Base-by-base conservation (phyloP, 2,113 vertebrate species). In the Penelope pileata region DNA sequence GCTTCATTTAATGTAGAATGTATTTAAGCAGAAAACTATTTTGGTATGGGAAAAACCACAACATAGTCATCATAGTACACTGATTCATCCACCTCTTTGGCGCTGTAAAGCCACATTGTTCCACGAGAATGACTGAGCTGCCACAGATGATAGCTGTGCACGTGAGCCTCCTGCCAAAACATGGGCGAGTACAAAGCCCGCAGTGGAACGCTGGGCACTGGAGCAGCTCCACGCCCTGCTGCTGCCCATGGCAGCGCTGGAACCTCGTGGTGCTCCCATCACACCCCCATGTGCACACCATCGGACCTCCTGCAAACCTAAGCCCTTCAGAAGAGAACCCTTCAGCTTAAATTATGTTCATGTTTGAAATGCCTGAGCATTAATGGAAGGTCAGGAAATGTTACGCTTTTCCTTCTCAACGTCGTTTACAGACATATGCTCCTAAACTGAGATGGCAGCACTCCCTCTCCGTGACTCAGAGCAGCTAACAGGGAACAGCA, bases 1-100 rank as follows among this genome's bases (percentile, higher is more conserved):
- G 1, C 77, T 43, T 34, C 0, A 0, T 7, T 59, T 54, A 53
- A 42, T 2, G 2, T 1, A 23, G 62, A 38, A 29, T 0, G 1
- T 29, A 23, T 68, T 66, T 34, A 42, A 78, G 42, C 15, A 16
- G 10, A 8, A 63, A 62, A 58, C 58, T 15, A 11, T 26, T 76
- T 24, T 68, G 63, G 36, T n/a, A 12, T 7, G 53, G 47, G 56
- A 50, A 72, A 58, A 72, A 63, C 64, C 54, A 58, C 56, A 38
- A 36, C 32, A 38, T n/a, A 76, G 51, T 11, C 30, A 12, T 34
- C n/a, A 12, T 34, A 29, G 13, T 2, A 51, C 81, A 90, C 45
- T 16, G 38, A 47, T 42, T 68, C 59, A 43, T 82, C 80, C 45
- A 5, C 59, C 60, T 69, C 47, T 68, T 56, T 53, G 66, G 62